Evolutionary conservation across 2,888 invertebrate genomes (phyloP).

Genomic region (Electrophaes corylata): DNA sequence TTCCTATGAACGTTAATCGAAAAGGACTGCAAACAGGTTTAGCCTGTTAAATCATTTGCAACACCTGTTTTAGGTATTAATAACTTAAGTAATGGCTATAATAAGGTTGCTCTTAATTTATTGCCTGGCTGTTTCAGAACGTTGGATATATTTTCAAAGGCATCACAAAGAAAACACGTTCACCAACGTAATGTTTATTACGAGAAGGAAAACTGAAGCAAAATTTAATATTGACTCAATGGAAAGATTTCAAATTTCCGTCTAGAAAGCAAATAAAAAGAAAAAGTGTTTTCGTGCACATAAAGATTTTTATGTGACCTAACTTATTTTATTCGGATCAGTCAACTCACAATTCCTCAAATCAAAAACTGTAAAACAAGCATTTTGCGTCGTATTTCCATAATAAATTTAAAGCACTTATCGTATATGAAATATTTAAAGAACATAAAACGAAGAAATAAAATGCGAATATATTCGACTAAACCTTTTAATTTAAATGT

Average conservation of each 20-base stretch:
- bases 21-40: conserved; percentile 30
- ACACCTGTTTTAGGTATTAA: conserved; percentile 22
- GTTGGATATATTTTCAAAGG: no score
- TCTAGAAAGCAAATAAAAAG: no score
- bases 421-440: background rate
- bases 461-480: background rate
- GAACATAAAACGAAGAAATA: background rate
- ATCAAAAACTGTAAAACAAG: no score
- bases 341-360: no score
- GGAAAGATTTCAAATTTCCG: no score
- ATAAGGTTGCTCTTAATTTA: background rate
- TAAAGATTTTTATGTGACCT: no score
- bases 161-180: no score
- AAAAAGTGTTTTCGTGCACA: no score
- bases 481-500: conserved; percentile 8
- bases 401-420: background rate
- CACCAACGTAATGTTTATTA: no score
- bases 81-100: conserved; percentile 5
- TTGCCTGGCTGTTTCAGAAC: background rate
- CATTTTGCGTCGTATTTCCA: background rate
- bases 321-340: no score
- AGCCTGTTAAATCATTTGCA: conserved; percentile 30
- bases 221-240: no score
- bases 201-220: no score
- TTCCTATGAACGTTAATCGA: conserved; percentile 31